Evolutionary conservation across 2,113 vertebrate genomes (phyloP).

Genomic region (Phocoena phocoena): DNA sequence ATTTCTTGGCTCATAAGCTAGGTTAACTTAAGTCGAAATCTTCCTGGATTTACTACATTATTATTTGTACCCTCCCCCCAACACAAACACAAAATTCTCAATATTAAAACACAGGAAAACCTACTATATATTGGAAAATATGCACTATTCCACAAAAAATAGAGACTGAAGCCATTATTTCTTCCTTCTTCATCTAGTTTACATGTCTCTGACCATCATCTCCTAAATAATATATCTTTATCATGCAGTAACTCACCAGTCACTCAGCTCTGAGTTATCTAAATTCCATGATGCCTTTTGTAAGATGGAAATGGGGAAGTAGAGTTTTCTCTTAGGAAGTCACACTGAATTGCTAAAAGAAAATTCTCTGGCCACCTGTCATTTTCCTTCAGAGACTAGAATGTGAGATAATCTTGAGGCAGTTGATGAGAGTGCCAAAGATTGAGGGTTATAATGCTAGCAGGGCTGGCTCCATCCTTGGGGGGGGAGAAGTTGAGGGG

Average conservation of each 20-base stretch:
- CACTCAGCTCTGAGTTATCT: background rate
- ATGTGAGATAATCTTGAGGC: background rate
- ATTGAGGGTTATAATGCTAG: background rate
- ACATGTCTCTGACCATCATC: background rate
- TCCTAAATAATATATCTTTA: background rate
- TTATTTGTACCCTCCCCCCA: background rate
- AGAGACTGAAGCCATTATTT: background rate
- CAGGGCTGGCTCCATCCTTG: background rate
- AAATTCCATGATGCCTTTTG: background rate
- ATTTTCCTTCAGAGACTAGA: background rate
- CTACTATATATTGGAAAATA: background rate
- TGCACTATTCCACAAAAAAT: background rate
- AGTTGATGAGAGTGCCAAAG: background rate
- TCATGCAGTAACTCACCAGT: background rate
- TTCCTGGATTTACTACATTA: background rate
- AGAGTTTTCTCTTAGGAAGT: background rate
- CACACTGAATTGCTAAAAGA: background rate
- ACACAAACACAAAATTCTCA: background rate
- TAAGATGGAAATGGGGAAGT: background rate
- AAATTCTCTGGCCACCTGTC: background rate
- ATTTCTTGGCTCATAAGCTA: background rate
- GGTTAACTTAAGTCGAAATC: background rate
- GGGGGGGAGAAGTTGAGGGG: accelerated
- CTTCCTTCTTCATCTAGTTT: background rate
- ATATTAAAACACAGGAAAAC: background rate